Evolutionary conservation across 2,113 vertebrate species (phyloP).

Genomic region (Ophiodon elongatus): DNA sequence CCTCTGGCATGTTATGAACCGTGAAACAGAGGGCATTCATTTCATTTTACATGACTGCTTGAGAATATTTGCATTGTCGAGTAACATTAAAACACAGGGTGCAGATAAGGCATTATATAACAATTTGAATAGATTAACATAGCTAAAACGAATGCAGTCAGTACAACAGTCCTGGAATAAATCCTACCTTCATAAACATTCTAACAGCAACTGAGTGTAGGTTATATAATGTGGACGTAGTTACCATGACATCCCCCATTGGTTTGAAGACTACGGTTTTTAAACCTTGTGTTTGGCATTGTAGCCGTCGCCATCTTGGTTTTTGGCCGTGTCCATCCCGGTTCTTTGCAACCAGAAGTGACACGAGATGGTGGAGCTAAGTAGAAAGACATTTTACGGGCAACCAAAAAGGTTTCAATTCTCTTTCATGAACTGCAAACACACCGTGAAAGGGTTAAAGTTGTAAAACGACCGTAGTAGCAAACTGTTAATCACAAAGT

Average conservation of each 20-base stretch:
- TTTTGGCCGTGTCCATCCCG: neutral
- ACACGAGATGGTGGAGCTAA: neutral
- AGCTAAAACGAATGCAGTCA: neutral
- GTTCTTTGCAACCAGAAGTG: neutral
- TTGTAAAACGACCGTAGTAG: neutral
- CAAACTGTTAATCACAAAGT: no score
- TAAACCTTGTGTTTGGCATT: no score
- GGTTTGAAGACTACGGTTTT: neutral
- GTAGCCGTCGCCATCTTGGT: no score
- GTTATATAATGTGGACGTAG: neutral
- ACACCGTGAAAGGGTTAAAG: neutral
- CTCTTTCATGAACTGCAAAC: neutral
- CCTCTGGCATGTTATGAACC: neutral
- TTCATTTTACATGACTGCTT: neutral
- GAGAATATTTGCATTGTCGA: neutral
- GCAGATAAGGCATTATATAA: neutral
- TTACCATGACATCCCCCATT: neutral
- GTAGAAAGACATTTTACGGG: neutral
- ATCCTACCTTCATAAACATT: neutral
- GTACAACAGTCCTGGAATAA: neutral
- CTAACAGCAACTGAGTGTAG: neutral
- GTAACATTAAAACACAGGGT: neutral
- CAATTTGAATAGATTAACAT: neutral
- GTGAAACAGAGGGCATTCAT: neutral
- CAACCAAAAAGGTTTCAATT: neutral